Conservation (phyloP, 1,140 invertebrate species). For the Brachionus koreanus region DNA sequence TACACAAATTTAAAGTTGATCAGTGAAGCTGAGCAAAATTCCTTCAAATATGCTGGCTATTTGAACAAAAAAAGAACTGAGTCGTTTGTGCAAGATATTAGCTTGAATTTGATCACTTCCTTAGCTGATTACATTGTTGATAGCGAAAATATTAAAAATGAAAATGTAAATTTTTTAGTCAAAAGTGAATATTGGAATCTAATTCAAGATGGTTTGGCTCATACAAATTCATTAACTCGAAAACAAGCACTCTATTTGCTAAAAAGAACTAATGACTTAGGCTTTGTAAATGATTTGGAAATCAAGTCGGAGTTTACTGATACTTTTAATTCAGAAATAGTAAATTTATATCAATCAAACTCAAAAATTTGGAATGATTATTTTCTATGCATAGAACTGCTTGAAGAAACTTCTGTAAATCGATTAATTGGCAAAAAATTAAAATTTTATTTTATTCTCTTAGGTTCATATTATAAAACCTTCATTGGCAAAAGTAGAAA, state of each 20-base stretch:
- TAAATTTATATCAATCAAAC: slow-evolving; percentile 6
- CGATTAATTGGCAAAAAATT: not conserved
- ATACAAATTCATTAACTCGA: slow-evolving; percentile 34
- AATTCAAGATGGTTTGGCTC: slow-evolving; percentile 26
- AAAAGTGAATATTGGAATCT: slow-evolving; percentile 11
- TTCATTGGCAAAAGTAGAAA: not conserved
- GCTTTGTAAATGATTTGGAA: not conserved
- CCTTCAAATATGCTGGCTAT: not conserved
- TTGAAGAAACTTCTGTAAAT: slow-evolving; percentile 36
- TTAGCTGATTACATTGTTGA: slow-evolving; percentile 18
- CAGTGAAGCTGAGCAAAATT: not conserved
- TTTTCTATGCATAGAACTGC: slow-evolving; percentile 34
- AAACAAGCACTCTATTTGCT: slow-evolving; percentile 40
- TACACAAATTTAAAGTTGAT: not conserved
- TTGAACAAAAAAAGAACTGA: slow-evolving; percentile 41
- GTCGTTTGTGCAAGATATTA: slow-evolving; percentile 33
- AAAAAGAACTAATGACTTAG: slow-evolving; percentile 39
- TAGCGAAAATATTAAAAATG: not conserved
- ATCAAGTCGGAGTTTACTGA: slow-evolving; percentile 3
- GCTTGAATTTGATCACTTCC: not conserved
- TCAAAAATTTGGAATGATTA: slow-evolving; percentile 20
- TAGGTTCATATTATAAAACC: slow-evolving; percentile 39
- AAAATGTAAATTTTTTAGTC: not conserved
- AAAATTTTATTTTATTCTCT: not conserved
- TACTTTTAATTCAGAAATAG: not conserved